These are phyloP conservation scores for Megalops atlanticus DNA, from an alignment of 2,113 vertebrate species.

Conservation along the genomic window DNA sequence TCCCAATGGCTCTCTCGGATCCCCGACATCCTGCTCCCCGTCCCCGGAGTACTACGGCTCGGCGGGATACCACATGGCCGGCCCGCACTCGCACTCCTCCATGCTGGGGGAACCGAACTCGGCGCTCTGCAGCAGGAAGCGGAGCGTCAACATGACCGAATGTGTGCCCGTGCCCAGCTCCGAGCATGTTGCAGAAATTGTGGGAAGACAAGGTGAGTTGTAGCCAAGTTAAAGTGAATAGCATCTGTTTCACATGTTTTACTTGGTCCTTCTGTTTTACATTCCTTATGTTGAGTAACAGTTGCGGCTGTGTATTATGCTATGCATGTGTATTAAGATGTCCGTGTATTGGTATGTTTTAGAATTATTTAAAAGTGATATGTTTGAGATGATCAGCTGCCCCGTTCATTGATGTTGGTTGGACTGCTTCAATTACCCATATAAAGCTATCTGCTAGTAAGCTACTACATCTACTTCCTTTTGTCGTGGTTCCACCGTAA, in stretches of 20 bases:
- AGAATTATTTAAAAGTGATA: background rate
- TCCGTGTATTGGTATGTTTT: background rate
- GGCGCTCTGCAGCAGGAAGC: constrained; percentile 79
- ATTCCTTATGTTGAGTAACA: no score
- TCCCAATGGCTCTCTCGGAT: constrained; percentile 65
- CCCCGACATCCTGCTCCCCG: constrained; percentile 70
- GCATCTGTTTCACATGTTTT: background rate
- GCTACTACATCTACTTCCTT: background rate
- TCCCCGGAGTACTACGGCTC: constrained; percentile 80
- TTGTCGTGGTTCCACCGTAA: background rate
- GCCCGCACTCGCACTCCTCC: constrained; percentile 64
- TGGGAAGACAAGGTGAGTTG: constrained; percentile 81
- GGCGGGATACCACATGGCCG: constrained; percentile 74
- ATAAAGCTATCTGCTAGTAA: background rate
- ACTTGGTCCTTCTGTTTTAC: background rate
- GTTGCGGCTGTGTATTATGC: no score
- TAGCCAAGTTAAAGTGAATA: no score
- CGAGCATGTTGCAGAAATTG: constrained; percentile 85
- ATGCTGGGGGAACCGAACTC: constrained; percentile 79
- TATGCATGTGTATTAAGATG: no score
- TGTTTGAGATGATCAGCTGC: no score
- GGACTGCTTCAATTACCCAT: background rate
- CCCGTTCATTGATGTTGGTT: no score
- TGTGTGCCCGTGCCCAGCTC: constrained; percentile 85
- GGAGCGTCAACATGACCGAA: constrained; percentile 86